A percentile compares a stretch with the other conserved stretches of the same genome.
phyloP scores from a whole-genome alignment of 2,888 invertebrate genomes.

The Penaeus monodon region DNA sequence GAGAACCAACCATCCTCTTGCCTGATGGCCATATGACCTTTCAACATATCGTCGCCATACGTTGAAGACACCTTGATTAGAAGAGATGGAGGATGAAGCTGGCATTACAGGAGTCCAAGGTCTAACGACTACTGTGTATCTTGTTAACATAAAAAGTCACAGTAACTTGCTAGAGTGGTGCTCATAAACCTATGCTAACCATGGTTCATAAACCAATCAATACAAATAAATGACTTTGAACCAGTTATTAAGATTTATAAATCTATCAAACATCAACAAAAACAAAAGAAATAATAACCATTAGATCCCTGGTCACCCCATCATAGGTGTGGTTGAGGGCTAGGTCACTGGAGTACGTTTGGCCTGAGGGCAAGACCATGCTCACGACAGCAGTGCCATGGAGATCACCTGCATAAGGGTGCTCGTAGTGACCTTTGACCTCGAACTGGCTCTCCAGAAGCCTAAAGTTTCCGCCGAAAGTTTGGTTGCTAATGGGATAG shows the following conservation, averaged over 20 bases:
- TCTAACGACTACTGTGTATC: no score
- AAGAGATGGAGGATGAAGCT: not conserved
- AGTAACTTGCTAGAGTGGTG: no score
- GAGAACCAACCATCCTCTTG: constrained; percentile 9
- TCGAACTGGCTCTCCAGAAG: constrained; percentile 31
- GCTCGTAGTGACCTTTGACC: constrained; percentile 4
- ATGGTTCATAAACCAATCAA: no score
- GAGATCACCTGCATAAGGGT: not conserved
- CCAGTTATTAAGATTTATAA: not conserved
- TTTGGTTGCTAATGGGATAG: not conserved
- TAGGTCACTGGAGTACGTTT: constrained; percentile 10
- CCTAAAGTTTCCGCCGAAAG: not conserved
- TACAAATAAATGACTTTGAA: no score
- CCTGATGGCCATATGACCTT: constrained; percentile 6
- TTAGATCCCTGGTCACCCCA: not conserved
- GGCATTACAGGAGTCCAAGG: not conserved
- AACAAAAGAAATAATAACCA: constrained; percentile 15
- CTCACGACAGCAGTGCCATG: not conserved
- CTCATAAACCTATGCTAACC: no score
- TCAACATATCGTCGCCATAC: constrained; percentile 4
- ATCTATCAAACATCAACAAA: not conserved
- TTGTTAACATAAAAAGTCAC: no score
- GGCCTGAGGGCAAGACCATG: constrained; percentile 35
- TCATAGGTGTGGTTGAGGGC: constrained; percentile 19
- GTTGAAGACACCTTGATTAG: constrained; percentile 24